A percentile compares a stretch with the other conserved stretches of the same genome.
phyloP scores from a whole-genome alignment of 2,888 invertebrate species.

The Mellilla xanthometata region DNA sequence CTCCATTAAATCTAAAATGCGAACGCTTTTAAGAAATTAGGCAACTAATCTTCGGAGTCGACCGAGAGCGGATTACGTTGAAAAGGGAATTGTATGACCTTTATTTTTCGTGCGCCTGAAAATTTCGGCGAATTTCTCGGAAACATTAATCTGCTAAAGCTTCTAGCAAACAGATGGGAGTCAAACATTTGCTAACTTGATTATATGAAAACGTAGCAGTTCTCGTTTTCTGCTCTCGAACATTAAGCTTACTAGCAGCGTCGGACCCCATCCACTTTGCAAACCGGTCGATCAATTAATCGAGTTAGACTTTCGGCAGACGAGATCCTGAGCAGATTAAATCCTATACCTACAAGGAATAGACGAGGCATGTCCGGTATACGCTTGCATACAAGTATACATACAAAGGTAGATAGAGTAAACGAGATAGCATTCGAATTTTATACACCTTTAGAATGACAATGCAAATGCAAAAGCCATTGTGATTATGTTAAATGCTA shows the following conservation, averaged over 20 bases:
- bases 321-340: constrained; percentile 21
- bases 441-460: too few species aligned
- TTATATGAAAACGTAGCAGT: constrained; percentile 23
- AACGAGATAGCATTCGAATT: too few species aligned
- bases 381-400: too few species aligned
- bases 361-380: too few species aligned
- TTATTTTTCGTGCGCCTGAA: constrained; percentile 26
- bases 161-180: constrained; percentile 12
- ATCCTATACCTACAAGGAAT: background rate
- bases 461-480: too few species aligned
- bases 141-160: constrained; percentile 20
- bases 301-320: constrained; percentile 30
- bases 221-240: constrained; percentile 25
- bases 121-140: background rate
- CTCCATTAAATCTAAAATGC: constrained; percentile 72
- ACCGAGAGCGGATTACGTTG: constrained; percentile 54
- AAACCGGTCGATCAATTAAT: constrained; percentile 30
- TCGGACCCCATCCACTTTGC: constrained; percentile 27
- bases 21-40: constrained; percentile 74
- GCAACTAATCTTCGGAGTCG: constrained; percentile 58
- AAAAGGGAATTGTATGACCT: constrained; percentile 41
- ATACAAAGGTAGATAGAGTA: too few species aligned
- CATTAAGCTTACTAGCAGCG: constrained; percentile 25
- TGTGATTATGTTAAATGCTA: too few species aligned
- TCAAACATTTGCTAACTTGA: constrained; percentile 26